These are phyloP conservation scores for Cepphus grylle DNA, from an alignment of 2,113 vertebrate genomes.

Conservation along the genomic window DNA sequence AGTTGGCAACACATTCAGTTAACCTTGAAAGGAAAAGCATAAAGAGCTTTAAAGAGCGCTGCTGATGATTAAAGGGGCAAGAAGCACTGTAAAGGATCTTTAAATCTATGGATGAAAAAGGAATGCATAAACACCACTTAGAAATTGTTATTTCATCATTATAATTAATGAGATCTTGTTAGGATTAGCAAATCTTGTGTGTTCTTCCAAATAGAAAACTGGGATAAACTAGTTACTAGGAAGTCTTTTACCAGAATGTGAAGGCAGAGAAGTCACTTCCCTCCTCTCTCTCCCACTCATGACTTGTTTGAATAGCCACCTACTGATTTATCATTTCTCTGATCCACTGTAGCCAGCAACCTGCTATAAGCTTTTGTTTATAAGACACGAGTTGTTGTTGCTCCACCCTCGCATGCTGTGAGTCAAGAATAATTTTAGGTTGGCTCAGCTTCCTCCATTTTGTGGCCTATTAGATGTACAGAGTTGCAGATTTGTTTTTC, in stretches of 20 bases:
- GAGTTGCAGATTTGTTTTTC: not conserved
- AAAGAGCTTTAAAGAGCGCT: not conserved
- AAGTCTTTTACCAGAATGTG: not conserved
- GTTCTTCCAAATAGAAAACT: not conserved
- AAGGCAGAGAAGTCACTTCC: not conserved
- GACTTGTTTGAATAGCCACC: not conserved
- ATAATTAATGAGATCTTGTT: not conserved
- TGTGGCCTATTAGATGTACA: not conserved
- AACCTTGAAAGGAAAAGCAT: not conserved
- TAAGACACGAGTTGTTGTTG: not conserved
- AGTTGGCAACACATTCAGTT: not conserved
- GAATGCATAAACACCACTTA: not conserved
- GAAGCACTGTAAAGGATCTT: not conserved
- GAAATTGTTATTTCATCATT: not conserved
- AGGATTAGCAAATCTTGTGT: not conserved
- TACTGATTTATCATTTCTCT: not conserved
- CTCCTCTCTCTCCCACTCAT: not conserved
- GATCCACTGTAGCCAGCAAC: not conserved
- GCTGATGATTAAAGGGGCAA: not conserved
- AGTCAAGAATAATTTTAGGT: not conserved
- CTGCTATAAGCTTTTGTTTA: not conserved
- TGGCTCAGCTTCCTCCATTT: conserved; percentile 7
- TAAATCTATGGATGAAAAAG: not conserved
- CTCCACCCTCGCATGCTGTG: not conserved
- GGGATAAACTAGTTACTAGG: not conserved